phyloP scores from a whole-genome alignment of 2,113 vertebrate genomes.

The Synodontis membranacea region DNA sequence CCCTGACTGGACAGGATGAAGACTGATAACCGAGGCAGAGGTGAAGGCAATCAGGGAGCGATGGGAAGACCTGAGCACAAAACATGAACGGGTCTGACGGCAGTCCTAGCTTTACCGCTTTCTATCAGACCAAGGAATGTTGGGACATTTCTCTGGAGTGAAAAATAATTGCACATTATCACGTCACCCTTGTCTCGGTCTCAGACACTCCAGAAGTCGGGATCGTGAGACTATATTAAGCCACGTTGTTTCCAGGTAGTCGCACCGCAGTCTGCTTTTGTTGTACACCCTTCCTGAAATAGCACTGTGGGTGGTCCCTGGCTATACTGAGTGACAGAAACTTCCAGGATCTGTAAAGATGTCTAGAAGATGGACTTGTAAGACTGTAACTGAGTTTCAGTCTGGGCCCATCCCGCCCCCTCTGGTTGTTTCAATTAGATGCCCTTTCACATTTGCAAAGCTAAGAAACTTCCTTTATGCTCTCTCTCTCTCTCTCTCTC shows the following conservation, averaged over 20 bases:
- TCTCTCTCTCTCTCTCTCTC: neutral
- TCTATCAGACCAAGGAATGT: neutral
- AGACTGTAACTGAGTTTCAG: neutral
- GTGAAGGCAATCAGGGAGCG: constrained; percentile 3
- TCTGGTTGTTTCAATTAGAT: neutral
- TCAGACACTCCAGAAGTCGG: neutral
- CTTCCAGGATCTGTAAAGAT: neutral
- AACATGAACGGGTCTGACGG: neutral
- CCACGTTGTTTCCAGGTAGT: neutral
- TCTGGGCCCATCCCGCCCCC: neutral
- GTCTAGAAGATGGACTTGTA: neutral
- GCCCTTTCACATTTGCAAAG: neutral
- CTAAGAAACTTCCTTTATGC: neutral
- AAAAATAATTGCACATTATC: neutral
- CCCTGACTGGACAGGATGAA: neutral
- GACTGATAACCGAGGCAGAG: constrained; percentile 11
- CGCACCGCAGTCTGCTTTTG: neutral
- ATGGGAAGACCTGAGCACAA: neutral
- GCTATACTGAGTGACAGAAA: neutral
- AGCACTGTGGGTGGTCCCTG: neutral
- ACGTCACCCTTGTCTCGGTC: neutral
- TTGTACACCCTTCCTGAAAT: neutral
- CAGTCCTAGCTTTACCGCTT: neutral
- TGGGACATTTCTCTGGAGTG: neutral
- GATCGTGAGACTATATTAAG: neutral